phyloP scores from a whole-genome alignment of 2,797 vertebrate species.

The Mormyrus hasselquistii region DNA sequence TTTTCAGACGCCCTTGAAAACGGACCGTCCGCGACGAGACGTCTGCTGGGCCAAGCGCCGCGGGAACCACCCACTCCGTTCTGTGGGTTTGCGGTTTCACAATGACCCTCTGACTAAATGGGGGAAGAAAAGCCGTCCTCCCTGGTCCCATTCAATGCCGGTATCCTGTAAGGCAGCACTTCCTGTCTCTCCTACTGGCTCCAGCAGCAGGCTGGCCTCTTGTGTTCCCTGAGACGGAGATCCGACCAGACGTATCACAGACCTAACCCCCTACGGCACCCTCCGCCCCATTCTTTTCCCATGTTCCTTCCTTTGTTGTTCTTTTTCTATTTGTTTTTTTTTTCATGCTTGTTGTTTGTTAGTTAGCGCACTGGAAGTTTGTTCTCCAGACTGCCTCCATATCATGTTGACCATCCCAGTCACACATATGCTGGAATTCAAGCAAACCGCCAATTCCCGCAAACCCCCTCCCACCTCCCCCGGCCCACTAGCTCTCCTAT shows the following conservation, averaged over 20 bases:
- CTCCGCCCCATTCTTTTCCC: slow-evolving; percentile 65
- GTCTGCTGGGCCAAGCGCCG: not conserved
- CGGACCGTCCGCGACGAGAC: not conserved
- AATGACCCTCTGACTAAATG: slow-evolving; percentile 4
- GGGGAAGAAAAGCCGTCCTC: slow-evolving; percentile 33
- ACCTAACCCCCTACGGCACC: slow-evolving; percentile 53
- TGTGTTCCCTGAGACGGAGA: slow-evolving; percentile 52
- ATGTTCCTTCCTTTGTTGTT: slow-evolving; percentile 38
- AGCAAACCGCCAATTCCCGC: not conserved
- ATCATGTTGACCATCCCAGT: not conserved
- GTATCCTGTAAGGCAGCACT: slow-evolving; percentile 62
- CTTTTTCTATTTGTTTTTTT: slow-evolving; percentile 55
- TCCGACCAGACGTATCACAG: slow-evolving; percentile 35
- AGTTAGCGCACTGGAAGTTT: slow-evolving; percentile 21
- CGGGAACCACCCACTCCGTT: not conserved
- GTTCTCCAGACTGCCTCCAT: slow-evolving; percentile 15
- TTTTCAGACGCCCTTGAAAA: not conserved
- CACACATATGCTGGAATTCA: not conserved
- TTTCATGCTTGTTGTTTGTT: slow-evolving; percentile 50
- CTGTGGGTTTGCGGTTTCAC: not conserved
- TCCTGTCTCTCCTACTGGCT: slow-evolving; percentile 53
- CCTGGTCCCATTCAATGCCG: slow-evolving; percentile 50
- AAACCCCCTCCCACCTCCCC: not conserved
- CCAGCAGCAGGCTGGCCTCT: slow-evolving; percentile 54
- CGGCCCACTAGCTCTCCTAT: not conserved